Evolutionary conservation across 2,113 vertebrate genomes (phyloP).

Genomic region (Varanus komodoensis): DNA sequence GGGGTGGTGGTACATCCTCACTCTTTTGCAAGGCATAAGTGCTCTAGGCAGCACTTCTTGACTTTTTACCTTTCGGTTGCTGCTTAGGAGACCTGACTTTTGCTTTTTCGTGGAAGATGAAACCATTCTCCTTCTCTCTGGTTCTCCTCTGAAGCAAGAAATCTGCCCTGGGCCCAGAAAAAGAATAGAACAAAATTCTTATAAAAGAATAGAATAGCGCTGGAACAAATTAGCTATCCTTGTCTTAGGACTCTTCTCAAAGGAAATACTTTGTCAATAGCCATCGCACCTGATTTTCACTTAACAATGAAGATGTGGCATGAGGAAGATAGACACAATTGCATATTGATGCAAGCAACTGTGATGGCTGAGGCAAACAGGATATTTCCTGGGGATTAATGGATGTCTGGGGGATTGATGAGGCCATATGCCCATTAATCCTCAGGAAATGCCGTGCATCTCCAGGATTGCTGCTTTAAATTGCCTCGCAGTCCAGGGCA

Average conservation of each 20-base stretch:
- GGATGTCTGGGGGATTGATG: background rate
- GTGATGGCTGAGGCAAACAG: background rate
- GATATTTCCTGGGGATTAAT: slow-evolving; percentile 12
- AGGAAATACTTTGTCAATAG: background rate
- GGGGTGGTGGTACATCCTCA: no score
- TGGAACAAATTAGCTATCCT: background rate
- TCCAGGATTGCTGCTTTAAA: background rate
- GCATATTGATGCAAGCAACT: background rate
- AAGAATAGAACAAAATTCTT: no score
- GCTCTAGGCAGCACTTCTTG: background rate
- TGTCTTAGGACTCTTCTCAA: background rate
- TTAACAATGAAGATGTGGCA: background rate
- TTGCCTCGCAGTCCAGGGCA: background rate
- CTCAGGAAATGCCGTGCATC: background rate
- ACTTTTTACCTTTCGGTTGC: background rate
- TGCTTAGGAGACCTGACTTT: background rate
- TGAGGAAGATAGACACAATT: background rate
- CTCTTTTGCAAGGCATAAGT: no score
- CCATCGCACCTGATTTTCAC: background rate
- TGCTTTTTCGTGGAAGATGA: no score
- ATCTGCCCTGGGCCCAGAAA: no score
- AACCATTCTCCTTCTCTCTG: no score
- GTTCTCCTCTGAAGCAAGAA: no score
- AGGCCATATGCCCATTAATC: background rate
- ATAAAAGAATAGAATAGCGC: no score